These are phyloP conservation scores for Drosophila meridionalis DNA, from an alignment of 2,888 invertebrate species.

Conservation along the genomic window DNA sequence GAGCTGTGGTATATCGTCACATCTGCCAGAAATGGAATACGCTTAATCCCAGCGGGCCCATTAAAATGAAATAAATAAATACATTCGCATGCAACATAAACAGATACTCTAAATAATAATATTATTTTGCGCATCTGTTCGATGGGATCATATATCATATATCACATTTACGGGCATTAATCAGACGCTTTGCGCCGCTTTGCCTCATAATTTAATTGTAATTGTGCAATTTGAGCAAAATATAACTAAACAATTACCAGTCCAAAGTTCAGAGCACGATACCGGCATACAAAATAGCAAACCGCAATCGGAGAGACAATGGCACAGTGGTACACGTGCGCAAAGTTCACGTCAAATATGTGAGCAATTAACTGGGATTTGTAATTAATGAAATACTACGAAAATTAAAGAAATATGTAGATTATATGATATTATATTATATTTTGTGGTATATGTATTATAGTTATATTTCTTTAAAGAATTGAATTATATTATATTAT, in stretches of 20 bases:
- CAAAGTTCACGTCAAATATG: not conserved
- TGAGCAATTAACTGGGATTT: not conserved
- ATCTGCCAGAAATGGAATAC: slow-evolving; percentile 31
- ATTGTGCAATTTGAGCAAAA: slow-evolving; percentile 68
- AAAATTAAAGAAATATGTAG: not conserved
- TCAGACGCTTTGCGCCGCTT: slow-evolving; percentile 61
- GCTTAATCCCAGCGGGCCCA: slow-evolving; percentile 37
- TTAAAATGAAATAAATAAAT: slow-evolving; percentile 35
- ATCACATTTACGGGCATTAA: slow-evolving; percentile 65
- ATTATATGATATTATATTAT: too few species aligned
- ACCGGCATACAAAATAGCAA: slow-evolving; percentile 40
- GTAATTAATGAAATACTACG: not conserved
- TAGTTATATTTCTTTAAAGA: too few species aligned
- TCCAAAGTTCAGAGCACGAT: slow-evolving; percentile 50
- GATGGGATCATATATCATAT: slow-evolving; percentile 49
- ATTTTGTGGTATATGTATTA: too few species aligned
- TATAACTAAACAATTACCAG: slow-evolving; percentile 50
- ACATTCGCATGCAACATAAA: slow-evolving; percentile 27
- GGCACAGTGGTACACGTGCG: slow-evolving; percentile 14
- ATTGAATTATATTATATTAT: too few species aligned
- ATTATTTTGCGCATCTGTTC: slow-evolving; percentile 39
- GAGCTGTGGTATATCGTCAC: slow-evolving; percentile 7
- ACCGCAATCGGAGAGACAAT: slow-evolving; percentile 24
- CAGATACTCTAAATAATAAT: slow-evolving; percentile 32
- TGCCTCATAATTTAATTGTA: slow-evolving; percentile 65